Base-by-base conservation (phyloP, 1,140 invertebrate species). In the Adoxophyes honmai region DNA sequence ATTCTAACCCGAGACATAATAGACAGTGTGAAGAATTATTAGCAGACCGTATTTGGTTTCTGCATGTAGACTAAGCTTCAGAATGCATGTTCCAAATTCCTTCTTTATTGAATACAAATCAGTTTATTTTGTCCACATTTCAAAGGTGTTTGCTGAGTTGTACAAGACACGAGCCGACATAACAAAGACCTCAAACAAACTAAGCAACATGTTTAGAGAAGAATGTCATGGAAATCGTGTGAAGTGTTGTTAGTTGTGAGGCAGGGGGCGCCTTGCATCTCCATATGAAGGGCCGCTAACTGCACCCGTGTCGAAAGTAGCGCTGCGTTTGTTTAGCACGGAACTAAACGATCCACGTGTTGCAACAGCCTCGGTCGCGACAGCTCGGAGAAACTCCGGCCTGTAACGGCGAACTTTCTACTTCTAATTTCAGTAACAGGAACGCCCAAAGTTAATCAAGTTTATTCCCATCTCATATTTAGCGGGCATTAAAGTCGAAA, bases 261-360 rank as follows among this genome's bases (percentile, higher is more conserved):
- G 18, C 36, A 34, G 38, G 37, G 51, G 55, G 38, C 58, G 53
- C 63, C 64, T 59, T 66, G 59, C 66, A 78, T 73, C 65, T 73
- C 54, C 71, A 74, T 73, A 73, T 68, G 72, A 74, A 76, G 77
- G 73, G 78, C 66, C 64, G 59, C 68, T 73, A 70, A 73, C 62
- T 69, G 59, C 62, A 62, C 64, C 68, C 69, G 67, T 70, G 66
- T 70, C 72, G 65, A 75, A 68, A 73, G 63, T 62, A 58, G 59
- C 60, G 15, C 38, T 62, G 57, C 55, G 70, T 70, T 68, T 73
- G 63, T 73, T 81, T 79, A 79, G 66, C 73, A 75, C 60, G 57
- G 61, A 62, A 68, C 73, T 74, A 72, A 72, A 67, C 63, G 59
- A 60, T 55, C 48, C 57, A 53, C 61, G 35, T 75, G 60, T 72